phyloP scores from a whole-genome alignment of 1,140 invertebrate genomes.

The Macrosteles quadrilineatus region DNA sequence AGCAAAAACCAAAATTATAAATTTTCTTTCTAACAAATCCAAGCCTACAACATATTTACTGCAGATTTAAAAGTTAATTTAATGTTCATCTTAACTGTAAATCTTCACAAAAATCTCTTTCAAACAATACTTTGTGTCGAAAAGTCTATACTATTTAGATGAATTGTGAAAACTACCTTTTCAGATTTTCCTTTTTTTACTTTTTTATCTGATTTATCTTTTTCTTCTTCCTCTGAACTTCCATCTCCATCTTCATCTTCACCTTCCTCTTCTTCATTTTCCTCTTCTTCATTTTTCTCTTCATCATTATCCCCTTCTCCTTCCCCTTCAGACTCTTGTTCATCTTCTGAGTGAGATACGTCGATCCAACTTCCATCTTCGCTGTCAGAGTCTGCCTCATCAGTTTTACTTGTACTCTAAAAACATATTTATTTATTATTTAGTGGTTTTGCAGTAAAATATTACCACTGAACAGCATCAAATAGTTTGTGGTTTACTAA shows the following conservation, averaged over 20 bases:
- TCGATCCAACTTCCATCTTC: constrained; percentile 70
- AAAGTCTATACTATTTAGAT: neutral
- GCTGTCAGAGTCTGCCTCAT: constrained; percentile 46
- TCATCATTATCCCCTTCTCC: too few relatives aligned
- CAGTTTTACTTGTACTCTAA: constrained; percentile 44
- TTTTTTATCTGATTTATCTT: constrained; percentile 1
- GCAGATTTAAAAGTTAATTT: neutral
- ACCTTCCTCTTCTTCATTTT: constrained; percentile 39
- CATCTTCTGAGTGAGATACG: constrained; percentile 68
- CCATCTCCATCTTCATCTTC: constrained; percentile 49
- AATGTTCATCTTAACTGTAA: neutral
- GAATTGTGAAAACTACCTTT: neutral
- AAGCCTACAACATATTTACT: neutral
- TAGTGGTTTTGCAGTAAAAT: too few relatives aligned
- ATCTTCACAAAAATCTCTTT: neutral
- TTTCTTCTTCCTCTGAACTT: constrained; percentile 49
- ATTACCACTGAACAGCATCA: too few relatives aligned
- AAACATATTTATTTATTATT: too few relatives aligned
- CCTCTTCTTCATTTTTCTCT: constrained; percentile 40
- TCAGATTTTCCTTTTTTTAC: constrained; percentile 41
- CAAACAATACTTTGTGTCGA: neutral
- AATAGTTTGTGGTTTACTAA: too few relatives aligned
- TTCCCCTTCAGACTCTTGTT: constrained; percentile 50
- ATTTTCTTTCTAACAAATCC: neutral
- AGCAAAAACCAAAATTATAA: neutral